Conservation (phyloP, 2,888 invertebrate genomes). For the Caradrina kadenii region DNA sequence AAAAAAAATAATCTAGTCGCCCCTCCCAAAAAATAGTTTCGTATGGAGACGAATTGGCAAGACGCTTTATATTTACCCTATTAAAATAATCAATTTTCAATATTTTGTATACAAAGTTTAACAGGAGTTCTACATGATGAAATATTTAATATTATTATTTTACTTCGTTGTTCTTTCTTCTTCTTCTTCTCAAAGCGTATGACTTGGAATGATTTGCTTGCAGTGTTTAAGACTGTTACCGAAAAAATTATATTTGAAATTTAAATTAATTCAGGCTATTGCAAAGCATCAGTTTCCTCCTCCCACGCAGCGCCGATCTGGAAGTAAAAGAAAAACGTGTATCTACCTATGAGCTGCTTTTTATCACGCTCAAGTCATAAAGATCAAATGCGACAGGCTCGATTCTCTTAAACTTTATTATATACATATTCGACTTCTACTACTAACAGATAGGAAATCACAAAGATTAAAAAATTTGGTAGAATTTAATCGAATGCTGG, state of each 20-base stretch:
- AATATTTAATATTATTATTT: background rate
- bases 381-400: conserved; percentile 32
- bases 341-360: conserved; percentile 36
- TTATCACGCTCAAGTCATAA: conserved; percentile 37
- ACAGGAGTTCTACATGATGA: background rate
- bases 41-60: too few species aligned
- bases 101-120: background rate
- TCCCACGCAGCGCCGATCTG: conserved; percentile 35
- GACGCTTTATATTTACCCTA: too few species aligned
- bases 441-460: background rate
- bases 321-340: conserved; percentile 41
- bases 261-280: background rate
- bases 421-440: conserved; percentile 23
- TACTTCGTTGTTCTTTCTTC: too few species aligned
- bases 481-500: background rate
- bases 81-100: too few species aligned
- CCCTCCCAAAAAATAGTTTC: too few species aligned
- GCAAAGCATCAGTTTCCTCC: conserved; percentile 9
- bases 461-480: background rate
- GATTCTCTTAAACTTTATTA: conserved; percentile 19
- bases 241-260: background rate
- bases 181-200: too few species aligned
- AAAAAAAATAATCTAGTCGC: too few species aligned
- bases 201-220: too few species aligned
- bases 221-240: background rate